A percentile compares a stretch with the other conserved stretches of the same genome.
Evolutionary conservation across 1,140 invertebrate genomes (phyloP).

Genomic region (Drosophila serrata): DNA sequence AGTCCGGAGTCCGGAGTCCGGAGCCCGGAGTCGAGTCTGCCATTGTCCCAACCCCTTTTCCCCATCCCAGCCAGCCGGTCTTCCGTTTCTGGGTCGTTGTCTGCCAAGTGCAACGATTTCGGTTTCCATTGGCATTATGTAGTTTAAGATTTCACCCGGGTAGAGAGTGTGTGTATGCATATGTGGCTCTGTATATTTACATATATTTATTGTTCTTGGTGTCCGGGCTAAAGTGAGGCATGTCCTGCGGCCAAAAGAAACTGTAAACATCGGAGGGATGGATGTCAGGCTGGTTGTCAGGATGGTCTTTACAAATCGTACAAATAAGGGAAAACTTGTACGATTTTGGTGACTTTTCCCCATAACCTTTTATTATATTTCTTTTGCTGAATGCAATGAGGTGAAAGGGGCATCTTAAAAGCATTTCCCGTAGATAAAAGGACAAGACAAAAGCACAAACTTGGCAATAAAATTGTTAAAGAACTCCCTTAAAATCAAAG

Average conservation of each 20-base stretch:
- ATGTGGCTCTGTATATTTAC: slow-evolving; percentile 36
- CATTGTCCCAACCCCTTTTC: slow-evolving; percentile 63
- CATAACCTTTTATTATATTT: slow-evolving; percentile 4
- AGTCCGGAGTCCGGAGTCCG: slow-evolving; percentile 31
- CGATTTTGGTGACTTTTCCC: slow-evolving; percentile 18
- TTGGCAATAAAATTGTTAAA: background rate
- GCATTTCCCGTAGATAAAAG: slow-evolving; percentile 3
- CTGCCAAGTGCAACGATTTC: slow-evolving; percentile 79
- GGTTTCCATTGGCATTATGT: slow-evolving; percentile 71
- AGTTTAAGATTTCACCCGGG: slow-evolving; percentile 75
- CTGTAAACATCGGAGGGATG: slow-evolving; percentile 47
- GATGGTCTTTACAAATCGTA: slow-evolving; percentile 22
- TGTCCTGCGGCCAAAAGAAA: slow-evolving; percentile 65
- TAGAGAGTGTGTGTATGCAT: slow-evolving; percentile 57
- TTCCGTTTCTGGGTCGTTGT: slow-evolving; percentile 56
- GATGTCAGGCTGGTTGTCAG: slow-evolving; percentile 12
- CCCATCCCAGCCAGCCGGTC: background rate
- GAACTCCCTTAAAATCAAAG: background rate
- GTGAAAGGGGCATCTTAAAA: slow-evolving; percentile 5
- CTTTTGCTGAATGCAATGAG: slow-evolving; percentile 4
- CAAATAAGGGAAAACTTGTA: slow-evolving; percentile 19
- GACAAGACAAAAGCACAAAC: background rate
- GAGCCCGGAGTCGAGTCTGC: slow-evolving; percentile 26
- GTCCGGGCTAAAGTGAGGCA: slow-evolving; percentile 57
- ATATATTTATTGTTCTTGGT: slow-evolving; percentile 61